These are phyloP conservation scores for Haemorhous mexicanus DNA, from an alignment of 2,113 vertebrate species.

Conservation along the genomic window DNA sequence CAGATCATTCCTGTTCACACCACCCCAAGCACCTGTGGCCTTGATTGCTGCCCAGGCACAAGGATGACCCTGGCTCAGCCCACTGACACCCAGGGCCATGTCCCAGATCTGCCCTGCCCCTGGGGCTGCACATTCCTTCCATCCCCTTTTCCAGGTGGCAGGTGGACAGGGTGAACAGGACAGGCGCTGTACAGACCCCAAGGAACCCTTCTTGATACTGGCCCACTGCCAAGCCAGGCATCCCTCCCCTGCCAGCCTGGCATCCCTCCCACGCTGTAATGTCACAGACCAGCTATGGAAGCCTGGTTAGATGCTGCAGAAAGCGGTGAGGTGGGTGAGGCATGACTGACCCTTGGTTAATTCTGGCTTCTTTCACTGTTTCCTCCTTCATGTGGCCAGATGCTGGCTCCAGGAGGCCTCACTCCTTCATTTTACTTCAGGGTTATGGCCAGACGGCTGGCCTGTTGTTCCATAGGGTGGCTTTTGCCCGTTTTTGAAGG, in stretches of 20 bases:
- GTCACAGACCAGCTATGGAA: not conserved
- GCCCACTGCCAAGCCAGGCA: not conserved
- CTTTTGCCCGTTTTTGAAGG: not conserved
- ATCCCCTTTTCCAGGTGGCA: not conserved
- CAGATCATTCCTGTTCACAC: fast-evolving
- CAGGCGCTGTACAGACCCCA: not conserved
- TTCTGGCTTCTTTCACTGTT: not conserved
- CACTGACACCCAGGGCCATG: fast-evolving
- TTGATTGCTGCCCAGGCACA: fast-evolving
- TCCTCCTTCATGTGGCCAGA: not conserved
- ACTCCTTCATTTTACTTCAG: not conserved
- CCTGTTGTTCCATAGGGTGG: fast-evolving
- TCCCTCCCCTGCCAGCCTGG: fast-evolving
- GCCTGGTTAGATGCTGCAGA: not conserved
- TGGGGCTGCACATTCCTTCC: not conserved
- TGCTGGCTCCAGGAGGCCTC: not conserved
- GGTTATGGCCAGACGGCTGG: fast-evolving
- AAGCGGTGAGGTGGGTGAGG: not conserved
- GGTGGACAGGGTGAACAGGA: not conserved
- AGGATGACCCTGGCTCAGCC: not conserved
- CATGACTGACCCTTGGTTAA: not conserved
- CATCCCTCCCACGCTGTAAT: not conserved
- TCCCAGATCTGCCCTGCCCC: not conserved
- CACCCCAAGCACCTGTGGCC: fast-evolving
- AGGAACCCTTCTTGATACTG: not conserved